phyloP scores from a whole-genome alignment of 2,888 invertebrate species.

The Tipula confusa region DNA sequence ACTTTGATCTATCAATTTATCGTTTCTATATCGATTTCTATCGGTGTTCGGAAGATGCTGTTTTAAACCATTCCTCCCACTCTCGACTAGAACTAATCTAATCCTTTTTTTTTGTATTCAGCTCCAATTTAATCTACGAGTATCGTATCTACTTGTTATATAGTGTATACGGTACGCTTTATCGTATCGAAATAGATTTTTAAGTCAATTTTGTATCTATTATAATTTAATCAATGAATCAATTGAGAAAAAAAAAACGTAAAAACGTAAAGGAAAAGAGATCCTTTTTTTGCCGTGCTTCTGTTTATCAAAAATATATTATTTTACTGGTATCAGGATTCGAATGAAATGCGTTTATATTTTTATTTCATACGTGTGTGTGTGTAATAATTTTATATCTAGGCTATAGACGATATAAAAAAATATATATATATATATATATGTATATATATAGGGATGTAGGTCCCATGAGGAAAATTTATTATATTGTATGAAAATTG shows the following conservation, averaged over 20 bases:
- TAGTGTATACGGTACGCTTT: background rate
- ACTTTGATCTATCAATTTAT: background rate
- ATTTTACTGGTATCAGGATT: background rate
- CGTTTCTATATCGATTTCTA: background rate
- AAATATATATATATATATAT: too few relatives aligned
- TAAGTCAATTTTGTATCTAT: slow-evolving; percentile 20
- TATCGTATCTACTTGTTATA: background rate
- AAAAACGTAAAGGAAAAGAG: background rate
- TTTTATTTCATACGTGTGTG: background rate
- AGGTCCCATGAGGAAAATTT: slow-evolving; percentile 14
- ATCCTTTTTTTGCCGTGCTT: background rate
- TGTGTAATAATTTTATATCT: background rate
- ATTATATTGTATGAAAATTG: slow-evolving; percentile 12
- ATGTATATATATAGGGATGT: background rate
- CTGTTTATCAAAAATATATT: background rate
- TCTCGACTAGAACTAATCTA: background rate
- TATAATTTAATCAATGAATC: slow-evolving; percentile 20
- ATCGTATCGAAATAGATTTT: background rate
- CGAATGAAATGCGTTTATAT: background rate
- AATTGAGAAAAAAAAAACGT: background rate
- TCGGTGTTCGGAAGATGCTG: background rate
- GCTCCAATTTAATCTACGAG: background rate
- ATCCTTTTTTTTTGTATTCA: background rate
- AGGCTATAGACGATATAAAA: too few relatives aligned
- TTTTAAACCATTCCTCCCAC: background rate